Percentiles rank a stretch among this genome's conserved stretches.
Evolutionary conservation across 2,113 vertebrate genomes (phyloP).

Genomic region (Antechinus flavipes): DNA sequence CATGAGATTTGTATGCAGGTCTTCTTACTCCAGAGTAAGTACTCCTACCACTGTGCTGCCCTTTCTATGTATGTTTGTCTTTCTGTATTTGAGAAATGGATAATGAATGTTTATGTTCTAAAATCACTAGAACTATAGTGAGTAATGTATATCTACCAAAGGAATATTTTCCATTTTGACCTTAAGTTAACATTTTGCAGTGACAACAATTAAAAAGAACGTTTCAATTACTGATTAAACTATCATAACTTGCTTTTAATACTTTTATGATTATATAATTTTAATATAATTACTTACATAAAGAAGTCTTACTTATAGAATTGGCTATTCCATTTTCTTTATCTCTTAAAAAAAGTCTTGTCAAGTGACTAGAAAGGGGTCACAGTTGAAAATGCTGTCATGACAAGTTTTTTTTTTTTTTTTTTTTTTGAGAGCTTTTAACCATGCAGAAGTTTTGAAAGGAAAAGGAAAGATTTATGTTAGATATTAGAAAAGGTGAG

Average conservation of each 20-base stretch:
- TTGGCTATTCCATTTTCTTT: not conserved
- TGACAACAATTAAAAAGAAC: not conserved
- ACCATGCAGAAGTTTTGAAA: not conserved
- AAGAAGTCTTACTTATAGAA: not conserved
- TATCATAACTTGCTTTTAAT: not conserved
- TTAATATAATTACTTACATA: not conserved
- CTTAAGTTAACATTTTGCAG: not conserved
- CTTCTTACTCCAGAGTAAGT: not conserved
- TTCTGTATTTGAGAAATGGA: not conserved
- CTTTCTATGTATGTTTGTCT: not conserved
- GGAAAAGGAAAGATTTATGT: slow-evolving; percentile 2
- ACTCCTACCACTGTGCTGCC: not conserved
- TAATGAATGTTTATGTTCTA: not conserved
- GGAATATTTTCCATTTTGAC: not conserved
- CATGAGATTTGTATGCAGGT: not conserved
- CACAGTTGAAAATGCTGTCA: not conserved
- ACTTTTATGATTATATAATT: not conserved
- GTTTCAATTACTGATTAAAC: not conserved
- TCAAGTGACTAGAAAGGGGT: not conserved
- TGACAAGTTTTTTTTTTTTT: not conserved
- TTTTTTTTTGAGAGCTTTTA: not conserved
- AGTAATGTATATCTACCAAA: not conserved
- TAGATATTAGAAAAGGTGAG: slow-evolving; percentile 2
- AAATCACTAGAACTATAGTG: not conserved
- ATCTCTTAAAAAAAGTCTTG: not conserved